Evolutionary conservation across 2,888 invertebrate species (phyloP).

Genomic region (Ectemnius cavifrons): DNA sequence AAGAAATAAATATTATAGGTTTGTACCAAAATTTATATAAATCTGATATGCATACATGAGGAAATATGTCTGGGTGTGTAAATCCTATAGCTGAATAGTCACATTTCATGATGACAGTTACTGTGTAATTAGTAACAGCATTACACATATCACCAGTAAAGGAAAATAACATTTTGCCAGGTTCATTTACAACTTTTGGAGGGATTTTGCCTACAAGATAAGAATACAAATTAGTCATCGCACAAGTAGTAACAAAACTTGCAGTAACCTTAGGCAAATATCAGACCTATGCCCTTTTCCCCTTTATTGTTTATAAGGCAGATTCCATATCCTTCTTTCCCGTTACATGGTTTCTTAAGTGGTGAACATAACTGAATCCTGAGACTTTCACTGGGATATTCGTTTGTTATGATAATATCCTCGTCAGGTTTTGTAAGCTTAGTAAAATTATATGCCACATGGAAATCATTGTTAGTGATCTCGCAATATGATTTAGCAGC

Average conservation of each 20-base stretch:
- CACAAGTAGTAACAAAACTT: neutral
- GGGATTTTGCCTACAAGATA: conserved; percentile 59
- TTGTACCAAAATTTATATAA: neutral
- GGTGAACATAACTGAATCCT: conserved; percentile 64
- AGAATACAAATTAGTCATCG: conserved; percentile 13
- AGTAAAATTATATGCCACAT: conserved; percentile 55
- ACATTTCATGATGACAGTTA: conserved; percentile 66
- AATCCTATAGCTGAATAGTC: conserved; percentile 55
- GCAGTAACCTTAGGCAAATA: neutral
- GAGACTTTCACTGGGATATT: conserved; percentile 39
- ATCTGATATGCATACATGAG: conserved; percentile 53
- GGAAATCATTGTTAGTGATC: conserved; percentile 34
- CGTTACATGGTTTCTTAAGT: conserved; percentile 62
- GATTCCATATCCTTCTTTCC: conserved; percentile 58
- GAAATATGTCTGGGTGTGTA: conserved; percentile 56
- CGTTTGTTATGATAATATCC: conserved; percentile 46
- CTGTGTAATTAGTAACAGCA: conserved; percentile 53
- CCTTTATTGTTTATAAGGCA: conserved; percentile 60
- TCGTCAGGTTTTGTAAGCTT: conserved; percentile 31
- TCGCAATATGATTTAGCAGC: conserved; percentile 31
- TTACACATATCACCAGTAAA: conserved; percentile 68
- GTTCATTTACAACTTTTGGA: conserved; percentile 43
- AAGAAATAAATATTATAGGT: neutral
- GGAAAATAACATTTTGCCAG: conserved; percentile 55
- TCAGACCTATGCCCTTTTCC: conserved; percentile 68